Percentiles rank a stretch among this genome's conserved stretches.
phyloP scores from a whole-genome alignment of 92 coral and sea anemone genomes.

The Pocillopora meandrina region DNA sequence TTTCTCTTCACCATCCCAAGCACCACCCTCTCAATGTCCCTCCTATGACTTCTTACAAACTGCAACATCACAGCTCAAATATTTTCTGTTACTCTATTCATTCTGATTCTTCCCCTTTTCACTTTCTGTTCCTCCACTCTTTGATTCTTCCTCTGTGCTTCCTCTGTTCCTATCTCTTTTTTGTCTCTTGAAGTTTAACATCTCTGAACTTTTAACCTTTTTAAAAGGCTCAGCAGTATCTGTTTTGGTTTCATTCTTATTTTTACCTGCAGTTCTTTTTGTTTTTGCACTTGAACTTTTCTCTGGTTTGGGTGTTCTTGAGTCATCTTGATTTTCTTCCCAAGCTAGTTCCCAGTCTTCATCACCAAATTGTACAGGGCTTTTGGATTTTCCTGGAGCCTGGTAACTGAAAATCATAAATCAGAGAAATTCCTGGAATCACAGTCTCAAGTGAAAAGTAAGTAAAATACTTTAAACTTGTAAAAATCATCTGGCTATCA shows the following conservation, averaged over 20 bases:
- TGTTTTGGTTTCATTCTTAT: not conserved
- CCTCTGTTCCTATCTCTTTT: not conserved
- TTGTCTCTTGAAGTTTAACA: not conserved
- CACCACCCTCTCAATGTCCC: not conserved
- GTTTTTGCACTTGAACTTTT: conserved; percentile 23
- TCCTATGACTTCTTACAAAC: not conserved
- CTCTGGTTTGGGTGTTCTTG: not conserved
- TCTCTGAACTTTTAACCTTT: not conserved
- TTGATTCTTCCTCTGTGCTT: not conserved
- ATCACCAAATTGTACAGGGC: conserved; percentile 72
- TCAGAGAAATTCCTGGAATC: not conserved
- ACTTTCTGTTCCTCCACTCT: not conserved
- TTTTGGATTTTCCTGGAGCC: conserved; percentile 75
- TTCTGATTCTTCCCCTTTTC: not conserved
- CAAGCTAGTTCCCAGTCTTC: conserved; percentile 76
- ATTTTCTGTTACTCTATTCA: not conserved
- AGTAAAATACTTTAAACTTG: not conserved
- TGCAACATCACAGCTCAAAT: not conserved
- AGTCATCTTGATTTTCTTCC: conserved; percentile 36
- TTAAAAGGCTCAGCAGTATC: not conserved
- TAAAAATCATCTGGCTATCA: no score
- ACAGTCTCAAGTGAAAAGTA: not conserved
- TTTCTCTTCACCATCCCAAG: not conserved
- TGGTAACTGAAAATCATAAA: conserved; percentile 67
- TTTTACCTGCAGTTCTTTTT: conserved; percentile 23